Conservation (phyloP, 2,113 vertebrate genomes). For the Thryonomys swinderianus region DNA sequence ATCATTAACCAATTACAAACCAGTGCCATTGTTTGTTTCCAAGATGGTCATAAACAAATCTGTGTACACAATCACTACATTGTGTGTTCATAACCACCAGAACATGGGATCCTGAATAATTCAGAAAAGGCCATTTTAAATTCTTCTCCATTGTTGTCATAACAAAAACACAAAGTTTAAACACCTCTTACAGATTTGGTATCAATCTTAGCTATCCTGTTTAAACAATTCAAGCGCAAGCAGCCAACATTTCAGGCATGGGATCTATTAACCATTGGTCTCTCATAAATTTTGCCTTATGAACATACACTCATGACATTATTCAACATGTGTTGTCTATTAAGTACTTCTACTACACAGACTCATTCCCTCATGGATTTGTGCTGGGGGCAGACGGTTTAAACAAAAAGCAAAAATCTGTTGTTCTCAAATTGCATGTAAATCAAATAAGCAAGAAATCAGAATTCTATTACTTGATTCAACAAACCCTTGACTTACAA, state of each 20-base stretch:
- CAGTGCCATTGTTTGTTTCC: not conserved
- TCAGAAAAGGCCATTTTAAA: not conserved
- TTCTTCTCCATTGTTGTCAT: not conserved
- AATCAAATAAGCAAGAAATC: not conserved
- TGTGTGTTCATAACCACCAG: not conserved
- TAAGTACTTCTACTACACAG: not conserved
- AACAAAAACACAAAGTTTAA: constrained; percentile 12
- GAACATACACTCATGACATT: not conserved
- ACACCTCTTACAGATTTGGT: not conserved
- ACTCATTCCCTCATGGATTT: not conserved
- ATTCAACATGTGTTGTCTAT: not conserved
- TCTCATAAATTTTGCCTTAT: constrained; percentile 21
- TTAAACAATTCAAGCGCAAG: not conserved
- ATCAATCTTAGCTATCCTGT: not conserved
- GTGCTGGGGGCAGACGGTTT: not conserved
- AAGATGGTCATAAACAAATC: not conserved
- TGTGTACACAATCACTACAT: not conserved
- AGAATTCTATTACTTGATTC: not conserved
- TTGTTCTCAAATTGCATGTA: constrained; percentile 20
- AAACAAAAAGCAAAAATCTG: constrained; percentile 10
- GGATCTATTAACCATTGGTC: not conserved
- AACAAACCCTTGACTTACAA: constrained; percentile 5
- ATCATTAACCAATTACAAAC: not conserved
- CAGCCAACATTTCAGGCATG: constrained; percentile 3
- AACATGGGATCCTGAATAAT: not conserved